phyloP scores from a whole-genome alignment of 1,140 invertebrate species.

The Leptopilina boulardi region DNA sequence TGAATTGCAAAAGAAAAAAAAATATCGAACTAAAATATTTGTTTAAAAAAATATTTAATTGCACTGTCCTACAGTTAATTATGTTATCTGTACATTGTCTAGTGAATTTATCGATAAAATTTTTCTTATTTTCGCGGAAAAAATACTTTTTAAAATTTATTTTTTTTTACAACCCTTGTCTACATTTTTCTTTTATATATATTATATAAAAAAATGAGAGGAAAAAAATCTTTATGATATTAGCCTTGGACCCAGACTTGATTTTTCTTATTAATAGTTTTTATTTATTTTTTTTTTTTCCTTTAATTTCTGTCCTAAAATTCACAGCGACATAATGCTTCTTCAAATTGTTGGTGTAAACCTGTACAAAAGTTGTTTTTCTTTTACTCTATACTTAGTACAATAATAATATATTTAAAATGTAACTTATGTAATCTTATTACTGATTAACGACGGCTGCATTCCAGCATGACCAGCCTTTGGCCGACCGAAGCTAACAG shows the following conservation, averaged over 20 bases:
- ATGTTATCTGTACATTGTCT: not conserved
- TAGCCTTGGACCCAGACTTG: conserved; percentile 28
- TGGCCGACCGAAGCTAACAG: conserved; percentile 76
- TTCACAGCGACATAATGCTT: conserved; percentile 66
- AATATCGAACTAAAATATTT: not conserved
- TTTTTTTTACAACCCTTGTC: no score
- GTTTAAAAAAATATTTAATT: not conserved
- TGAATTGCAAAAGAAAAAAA: not conserved
- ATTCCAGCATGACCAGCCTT: conserved; percentile 75
- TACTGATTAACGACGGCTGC: conserved; percentile 75
- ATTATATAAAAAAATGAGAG: conserved; percentile 36
- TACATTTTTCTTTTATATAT: conserved; percentile 33
- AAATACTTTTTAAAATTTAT: no score
- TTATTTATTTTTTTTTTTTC: no score
- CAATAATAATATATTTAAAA: conserved; percentile 75
- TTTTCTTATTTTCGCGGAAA: no score
- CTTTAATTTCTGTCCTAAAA: conserved; percentile 66
- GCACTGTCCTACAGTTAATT: not conserved
- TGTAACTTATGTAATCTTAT: conserved; percentile 75
- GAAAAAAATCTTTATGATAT: conserved; percentile 39
- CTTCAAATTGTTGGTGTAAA: conserved; percentile 68
- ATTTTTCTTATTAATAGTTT: not conserved
- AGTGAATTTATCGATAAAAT: not conserved
- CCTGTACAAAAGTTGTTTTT: conserved; percentile 75
- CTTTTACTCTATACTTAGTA: conserved; percentile 71